These are phyloP conservation scores for Aradophagus sp. DNA, from an alignment of 1,140 invertebrate species.

Conservation along the genomic window DNA sequence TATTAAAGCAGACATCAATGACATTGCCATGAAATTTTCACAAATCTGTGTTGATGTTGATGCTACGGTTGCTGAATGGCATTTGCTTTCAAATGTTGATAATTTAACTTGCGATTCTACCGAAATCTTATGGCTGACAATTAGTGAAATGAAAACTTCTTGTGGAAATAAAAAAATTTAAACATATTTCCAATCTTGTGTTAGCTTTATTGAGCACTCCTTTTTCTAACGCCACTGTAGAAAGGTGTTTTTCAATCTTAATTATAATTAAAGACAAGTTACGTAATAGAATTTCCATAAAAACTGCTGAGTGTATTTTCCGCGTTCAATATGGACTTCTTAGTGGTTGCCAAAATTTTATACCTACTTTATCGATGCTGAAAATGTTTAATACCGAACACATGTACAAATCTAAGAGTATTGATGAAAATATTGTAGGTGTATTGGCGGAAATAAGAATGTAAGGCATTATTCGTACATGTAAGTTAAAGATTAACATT, in stretches of 20 bases:
- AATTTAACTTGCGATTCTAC: slow-evolving; percentile 20
- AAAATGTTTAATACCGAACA: slow-evolving; percentile 27
- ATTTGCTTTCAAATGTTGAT: slow-evolving; percentile 5
- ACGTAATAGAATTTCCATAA: slow-evolving; percentile 45
- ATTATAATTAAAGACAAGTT: slow-evolving; percentile 53
- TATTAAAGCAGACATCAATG: slow-evolving; percentile 15
- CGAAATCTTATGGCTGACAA: slow-evolving; percentile 35
- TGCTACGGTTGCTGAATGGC: slow-evolving; percentile 44
- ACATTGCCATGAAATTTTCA: slow-evolving; percentile 13
- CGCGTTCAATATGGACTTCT: slow-evolving; percentile 9
- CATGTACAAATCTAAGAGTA: slow-evolving; percentile 22
- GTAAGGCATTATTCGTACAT: no score
- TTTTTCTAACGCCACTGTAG: slow-evolving; percentile 49
- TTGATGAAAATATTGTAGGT: slow-evolving; percentile 26
- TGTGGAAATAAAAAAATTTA: slow-evolving; percentile 31
- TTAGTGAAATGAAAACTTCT: slow-evolving; percentile 39
- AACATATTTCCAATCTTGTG: slow-evolving; percentile 35
- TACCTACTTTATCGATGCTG: slow-evolving; percentile 18
- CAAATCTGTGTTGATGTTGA: slow-evolving; percentile 34
- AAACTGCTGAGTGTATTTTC: slow-evolving; percentile 35
- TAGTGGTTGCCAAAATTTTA: slow-evolving; percentile 26
- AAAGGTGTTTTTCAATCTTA: slow-evolving; percentile 52
- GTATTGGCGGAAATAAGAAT: slow-evolving; percentile 6
- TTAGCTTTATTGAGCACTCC: slow-evolving; percentile 30
- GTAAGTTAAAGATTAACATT: no score